A percentile compares a stretch with the other conserved stretches of the same genome.
phyloP scores from a whole-genome alignment of 1,140 invertebrate genomes.

The Agrilus planipennis region DNA sequence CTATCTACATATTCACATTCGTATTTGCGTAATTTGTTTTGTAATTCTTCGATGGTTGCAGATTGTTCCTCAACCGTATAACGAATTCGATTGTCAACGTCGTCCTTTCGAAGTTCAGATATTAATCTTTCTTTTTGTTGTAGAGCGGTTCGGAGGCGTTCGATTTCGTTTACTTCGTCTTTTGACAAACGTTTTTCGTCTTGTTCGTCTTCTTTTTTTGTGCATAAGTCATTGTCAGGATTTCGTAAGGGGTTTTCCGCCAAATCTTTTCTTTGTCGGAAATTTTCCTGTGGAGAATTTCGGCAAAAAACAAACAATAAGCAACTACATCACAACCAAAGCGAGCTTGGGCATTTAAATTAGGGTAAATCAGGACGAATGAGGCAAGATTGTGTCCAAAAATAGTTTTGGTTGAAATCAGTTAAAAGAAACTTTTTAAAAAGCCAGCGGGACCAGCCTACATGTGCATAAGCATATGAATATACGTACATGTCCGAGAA shows the following conservation, averaged over 20 bases:
- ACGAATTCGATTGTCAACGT: not conserved
- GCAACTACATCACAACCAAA: slow-evolving; percentile 9
- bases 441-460: slow-evolving; percentile 75
- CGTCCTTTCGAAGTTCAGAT: slow-evolving; percentile 5
- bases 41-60: slow-evolving; percentile 8
- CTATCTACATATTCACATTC: slow-evolving; percentile 20
- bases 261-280: slow-evolving; percentile 15
- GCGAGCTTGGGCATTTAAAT: slow-evolving; percentile 1
- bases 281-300: not conserved
- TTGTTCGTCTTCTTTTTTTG: slow-evolving; percentile 16
- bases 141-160: slow-evolving; percentile 14
- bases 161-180: slow-evolving; percentile 9
- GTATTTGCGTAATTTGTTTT: slow-evolving; percentile 8
- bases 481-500: slow-evolving; percentile 8
- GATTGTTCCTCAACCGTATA: not conserved
- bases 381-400: slow-evolving; percentile 24
- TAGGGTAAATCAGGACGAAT: slow-evolving; percentile 21
- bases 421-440: slow-evolving; percentile 83
- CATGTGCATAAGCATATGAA: too few relatives aligned
- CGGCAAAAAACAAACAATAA: slow-evolving; percentile 11
- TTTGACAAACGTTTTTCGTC: slow-evolving; percentile 8
- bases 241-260: slow-evolving; percentile 13
- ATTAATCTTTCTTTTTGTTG: slow-evolving; percentile 18
- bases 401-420: slow-evolving; percentile 14
- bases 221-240: slow-evolving; percentile 15